Base-by-base conservation (phyloP, 2,888 invertebrate species). In the Phortica okadai region DNA sequence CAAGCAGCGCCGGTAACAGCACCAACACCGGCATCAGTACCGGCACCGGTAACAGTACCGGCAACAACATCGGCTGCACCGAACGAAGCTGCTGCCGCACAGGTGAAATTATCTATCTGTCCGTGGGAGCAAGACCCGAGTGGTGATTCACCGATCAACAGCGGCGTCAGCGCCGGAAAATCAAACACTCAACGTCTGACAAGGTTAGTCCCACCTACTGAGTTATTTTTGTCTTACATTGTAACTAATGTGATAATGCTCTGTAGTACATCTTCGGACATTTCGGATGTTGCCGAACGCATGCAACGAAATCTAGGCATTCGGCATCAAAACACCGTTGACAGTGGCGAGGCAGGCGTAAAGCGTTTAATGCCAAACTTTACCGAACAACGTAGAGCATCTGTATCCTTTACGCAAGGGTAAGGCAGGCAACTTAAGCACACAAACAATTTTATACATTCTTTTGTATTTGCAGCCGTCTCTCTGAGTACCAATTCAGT, bases 311-410 rank as follows among this genome's bases (percentile, higher is more conserved):
- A 94, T 58, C 93, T 93, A 86, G 93, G 93, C 44, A 92, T 95
- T 79, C 94, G 95, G 84, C 94, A 95, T 89, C 95, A 94, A 91
- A 94, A 94, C 90, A 95, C 94, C 64, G 92, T 95, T 69, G 95
- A 95, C 87, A 94, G 94, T 66, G 94, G 94, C 1, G 91, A 93
- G 78, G 91, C 93, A 1, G 93, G 93, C 73, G 92, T 93, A 66
- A 91, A 91, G 78, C 88, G 88, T 77, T 83, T 90, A 79, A 88
- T 89, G 79, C 90, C 91, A 42, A 86, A 86, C 76, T 85, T 88
- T 54, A 88, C 85, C 41, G 92, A 92, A 81, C 91, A 90, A 84
- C 89, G 91, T 77, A 88, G 91, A 81, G 91, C 91, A 75, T 91
- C 91, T 77, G 88, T 90, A 77, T 90, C 92, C 16, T 90, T 90